Evolutionary conservation across 2,797 vertebrate species (phyloP).

Genomic region (Simalia tracyae): DNA sequence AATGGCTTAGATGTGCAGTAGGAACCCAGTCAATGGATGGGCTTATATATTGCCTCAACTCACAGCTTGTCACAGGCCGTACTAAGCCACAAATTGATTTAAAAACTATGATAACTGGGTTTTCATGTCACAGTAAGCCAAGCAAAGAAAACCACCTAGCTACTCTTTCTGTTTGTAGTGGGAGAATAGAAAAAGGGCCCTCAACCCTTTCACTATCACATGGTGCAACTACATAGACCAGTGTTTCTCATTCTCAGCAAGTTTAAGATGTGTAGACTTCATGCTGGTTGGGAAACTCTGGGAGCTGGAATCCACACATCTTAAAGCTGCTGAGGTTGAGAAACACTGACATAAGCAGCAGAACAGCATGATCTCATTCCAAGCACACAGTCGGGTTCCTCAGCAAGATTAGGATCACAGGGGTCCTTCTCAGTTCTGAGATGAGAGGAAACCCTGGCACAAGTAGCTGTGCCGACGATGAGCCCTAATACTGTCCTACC

Average conservation of each 20-base stretch:
- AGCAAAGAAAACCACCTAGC: background rate
- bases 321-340: background rate
- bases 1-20: background rate
- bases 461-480: background rate
- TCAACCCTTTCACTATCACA: background rate
- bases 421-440: background rate
- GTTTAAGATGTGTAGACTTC: background rate
- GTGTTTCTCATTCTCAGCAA: background rate
- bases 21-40: background rate
- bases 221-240: background rate
- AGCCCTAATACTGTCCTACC: background rate
- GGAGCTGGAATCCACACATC: background rate
- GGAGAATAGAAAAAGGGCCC: background rate
- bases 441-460: too few relatives aligned
- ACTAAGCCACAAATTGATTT: background rate
- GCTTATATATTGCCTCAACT: background rate
- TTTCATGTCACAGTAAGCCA: background rate
- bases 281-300: background rate
- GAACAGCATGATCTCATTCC: too few relatives aligned
- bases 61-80: background rate
- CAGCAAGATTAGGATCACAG: background rate
- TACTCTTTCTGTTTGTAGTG: background rate
- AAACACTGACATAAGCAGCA: too few relatives aligned
- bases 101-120: background rate
- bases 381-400: background rate